Conservation (phyloP, 2,113 vertebrate genomes). For the Bubo scandiacus region DNA sequence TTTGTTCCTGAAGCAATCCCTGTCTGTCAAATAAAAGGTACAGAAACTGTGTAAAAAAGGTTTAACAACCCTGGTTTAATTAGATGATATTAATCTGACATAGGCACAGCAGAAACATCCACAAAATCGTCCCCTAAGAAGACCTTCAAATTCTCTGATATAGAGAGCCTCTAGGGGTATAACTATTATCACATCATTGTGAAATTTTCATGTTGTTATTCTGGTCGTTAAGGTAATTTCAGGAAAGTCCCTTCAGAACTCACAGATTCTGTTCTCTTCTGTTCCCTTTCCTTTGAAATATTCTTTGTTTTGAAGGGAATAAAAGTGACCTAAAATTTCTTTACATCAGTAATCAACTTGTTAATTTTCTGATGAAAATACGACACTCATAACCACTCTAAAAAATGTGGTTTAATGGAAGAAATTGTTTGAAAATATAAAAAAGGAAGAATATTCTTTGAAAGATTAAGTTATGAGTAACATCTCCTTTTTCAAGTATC, state of each 20-base stretch:
- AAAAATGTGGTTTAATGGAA: neutral
- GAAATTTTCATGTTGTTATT: neutral
- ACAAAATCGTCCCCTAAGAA: neutral
- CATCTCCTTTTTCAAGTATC: neutral
- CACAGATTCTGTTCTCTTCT: neutral
- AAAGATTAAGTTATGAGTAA: neutral
- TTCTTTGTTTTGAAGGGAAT: neutral
- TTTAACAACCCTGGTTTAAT: neutral
- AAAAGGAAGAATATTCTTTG: neutral
- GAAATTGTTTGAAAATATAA: neutral
- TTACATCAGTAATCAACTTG: neutral
- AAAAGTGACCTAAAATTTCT: neutral
- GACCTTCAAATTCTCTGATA: neutral
- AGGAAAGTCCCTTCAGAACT: neutral
- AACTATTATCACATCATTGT: accelerated
- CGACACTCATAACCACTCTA: neutral
- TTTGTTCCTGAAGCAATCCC: neutral
- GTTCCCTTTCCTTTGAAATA: neutral
- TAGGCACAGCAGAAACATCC: neutral
- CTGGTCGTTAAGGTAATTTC: neutral
- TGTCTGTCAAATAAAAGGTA: neutral
- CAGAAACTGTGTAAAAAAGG: neutral
- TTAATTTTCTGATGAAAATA: neutral
- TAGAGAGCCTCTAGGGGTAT: neutral
- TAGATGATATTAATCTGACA: neutral